Percentiles rank a stretch among this genome's conserved stretches.
Conservation (phyloP, 2,797 vertebrate genomes). For the Periparus ater region DNA sequence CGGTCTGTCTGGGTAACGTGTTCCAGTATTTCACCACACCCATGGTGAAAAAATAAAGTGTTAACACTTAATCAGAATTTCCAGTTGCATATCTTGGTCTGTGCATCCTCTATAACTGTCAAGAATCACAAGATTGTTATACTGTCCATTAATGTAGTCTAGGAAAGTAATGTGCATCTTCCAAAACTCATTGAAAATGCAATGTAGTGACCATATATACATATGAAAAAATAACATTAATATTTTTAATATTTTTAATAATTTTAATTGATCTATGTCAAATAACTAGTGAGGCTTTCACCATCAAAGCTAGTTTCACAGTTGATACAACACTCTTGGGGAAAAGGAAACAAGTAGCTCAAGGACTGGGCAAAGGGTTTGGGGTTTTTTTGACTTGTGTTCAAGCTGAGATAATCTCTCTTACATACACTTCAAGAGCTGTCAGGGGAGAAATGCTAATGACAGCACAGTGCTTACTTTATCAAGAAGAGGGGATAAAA, state of each 20-base stretch:
- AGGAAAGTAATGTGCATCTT: background rate
- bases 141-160: background rate
- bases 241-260: background rate
- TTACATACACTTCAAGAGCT: background rate
- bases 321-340: background rate
- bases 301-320: background rate
- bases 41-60: background rate
- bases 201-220: background rate
- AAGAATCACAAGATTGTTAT: background rate
- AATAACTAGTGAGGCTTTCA: background rate
- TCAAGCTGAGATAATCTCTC: background rate
- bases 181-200: background rate
- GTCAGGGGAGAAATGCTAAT: background rate
- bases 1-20: background rate
- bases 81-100: background rate
- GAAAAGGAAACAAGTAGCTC: background rate
- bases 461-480: background rate
- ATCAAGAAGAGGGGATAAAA: background rate
- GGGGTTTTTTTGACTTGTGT: background rate
- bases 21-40: background rate
- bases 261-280: background rate
- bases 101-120: background rate
- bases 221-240: background rate
- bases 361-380: background rate
- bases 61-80: background rate